phyloP scores from a whole-genome alignment of 2,888 invertebrate genomes.

The Cenopis cana region DNA sequence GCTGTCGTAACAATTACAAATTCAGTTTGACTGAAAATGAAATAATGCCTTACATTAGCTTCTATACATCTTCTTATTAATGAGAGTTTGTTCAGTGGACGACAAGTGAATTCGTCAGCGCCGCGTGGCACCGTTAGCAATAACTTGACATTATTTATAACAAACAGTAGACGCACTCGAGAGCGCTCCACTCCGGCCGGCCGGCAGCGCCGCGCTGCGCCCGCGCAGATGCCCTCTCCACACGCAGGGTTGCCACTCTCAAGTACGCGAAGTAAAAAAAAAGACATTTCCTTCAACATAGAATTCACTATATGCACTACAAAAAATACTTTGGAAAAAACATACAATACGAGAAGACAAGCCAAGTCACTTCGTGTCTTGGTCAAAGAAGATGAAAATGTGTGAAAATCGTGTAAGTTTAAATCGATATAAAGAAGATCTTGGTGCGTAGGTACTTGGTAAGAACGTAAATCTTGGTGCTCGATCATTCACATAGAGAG shows the following conservation, averaged over 20 bases:
- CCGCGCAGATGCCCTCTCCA: slow-evolving; percentile 45
- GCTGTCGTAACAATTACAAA: background rate
- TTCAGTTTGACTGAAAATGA: background rate
- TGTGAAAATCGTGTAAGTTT: no score
- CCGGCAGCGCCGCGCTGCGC: slow-evolving; percentile 33
- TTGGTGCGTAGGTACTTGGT: no score
- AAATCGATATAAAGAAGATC: no score
- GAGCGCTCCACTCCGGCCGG: slow-evolving; percentile 25
- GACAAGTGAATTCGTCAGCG: slow-evolving; percentile 5
- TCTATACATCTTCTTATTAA: slow-evolving; percentile 8
- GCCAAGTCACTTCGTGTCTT: no score
- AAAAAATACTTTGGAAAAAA: no score
- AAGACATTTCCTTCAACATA: background rate
- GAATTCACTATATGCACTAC: no score
- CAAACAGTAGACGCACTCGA: slow-evolving; percentile 48
- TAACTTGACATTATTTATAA: slow-evolving; percentile 45
- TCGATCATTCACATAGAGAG: no score
- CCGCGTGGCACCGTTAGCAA: slow-evolving; percentile 31
- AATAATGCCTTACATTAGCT: background rate
- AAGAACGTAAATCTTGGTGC: no score
- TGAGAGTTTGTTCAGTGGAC: background rate
- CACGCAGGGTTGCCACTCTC: slow-evolving; percentile 43
- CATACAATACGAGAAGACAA: no score
- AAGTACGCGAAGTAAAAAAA: background rate
- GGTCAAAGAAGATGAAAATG: no score